These are phyloP conservation scores for Celastrina argiolus DNA, from an alignment of 2,888 invertebrate genomes.

Conservation along the genomic window DNA sequence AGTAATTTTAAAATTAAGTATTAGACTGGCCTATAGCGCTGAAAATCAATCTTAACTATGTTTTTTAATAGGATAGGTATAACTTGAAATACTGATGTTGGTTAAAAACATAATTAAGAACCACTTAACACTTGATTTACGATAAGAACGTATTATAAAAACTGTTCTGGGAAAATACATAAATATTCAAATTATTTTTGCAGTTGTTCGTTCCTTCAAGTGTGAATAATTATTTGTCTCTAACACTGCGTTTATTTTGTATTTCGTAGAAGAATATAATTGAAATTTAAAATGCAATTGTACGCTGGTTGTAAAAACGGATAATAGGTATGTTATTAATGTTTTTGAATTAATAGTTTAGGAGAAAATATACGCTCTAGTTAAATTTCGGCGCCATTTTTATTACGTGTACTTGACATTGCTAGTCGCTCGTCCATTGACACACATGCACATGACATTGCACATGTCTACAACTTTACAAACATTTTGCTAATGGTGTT, in stretches of 20 bases:
- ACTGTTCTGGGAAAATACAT: neutral
- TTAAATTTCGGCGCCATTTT: neutral
- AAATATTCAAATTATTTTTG: neutral
- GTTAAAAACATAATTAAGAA: neutral
- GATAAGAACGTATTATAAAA: neutral
- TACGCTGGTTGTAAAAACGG: neutral
- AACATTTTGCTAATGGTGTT: neutral
- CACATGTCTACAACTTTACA: too few relatives aligned
- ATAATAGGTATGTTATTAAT: neutral
- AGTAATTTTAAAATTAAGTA: too few relatives aligned
- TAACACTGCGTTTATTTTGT: neutral
- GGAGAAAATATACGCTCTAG: neutral
- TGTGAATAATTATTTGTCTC: neutral
- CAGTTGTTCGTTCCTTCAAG: neutral
- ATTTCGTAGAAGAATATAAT: neutral
- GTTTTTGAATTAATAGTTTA: neutral
- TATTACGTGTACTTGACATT: neutral
- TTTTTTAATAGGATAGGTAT: too few relatives aligned
- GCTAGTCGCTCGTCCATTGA: neutral
- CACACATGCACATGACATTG: neutral
- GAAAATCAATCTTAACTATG: neutral
- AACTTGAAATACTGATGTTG: neutral
- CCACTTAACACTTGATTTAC: neutral
- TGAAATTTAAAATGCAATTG: neutral
- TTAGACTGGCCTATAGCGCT: slow-evolving; percentile 32